phyloP scores from a whole-genome alignment of 2,888 invertebrate species.

The Alviniconcha strummeri region DNA sequence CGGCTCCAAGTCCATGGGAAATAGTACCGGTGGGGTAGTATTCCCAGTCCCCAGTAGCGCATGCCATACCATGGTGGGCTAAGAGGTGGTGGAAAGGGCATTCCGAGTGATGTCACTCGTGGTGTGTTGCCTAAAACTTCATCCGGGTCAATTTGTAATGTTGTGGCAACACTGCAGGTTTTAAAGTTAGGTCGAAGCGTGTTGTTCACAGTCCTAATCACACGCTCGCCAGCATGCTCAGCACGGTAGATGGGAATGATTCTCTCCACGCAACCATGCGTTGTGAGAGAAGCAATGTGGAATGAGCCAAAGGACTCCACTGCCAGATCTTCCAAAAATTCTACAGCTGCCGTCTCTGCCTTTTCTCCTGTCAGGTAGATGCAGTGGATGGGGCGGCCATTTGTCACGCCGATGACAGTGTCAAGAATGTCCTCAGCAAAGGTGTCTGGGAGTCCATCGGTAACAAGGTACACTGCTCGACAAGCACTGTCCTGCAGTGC shows the following conservation, averaged over 20 bases:
- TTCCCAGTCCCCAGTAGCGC: slow-evolving; percentile 34
- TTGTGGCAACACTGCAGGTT: slow-evolving; percentile 62
- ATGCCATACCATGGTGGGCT: slow-evolving; percentile 37
- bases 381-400: slow-evolving; percentile 69
- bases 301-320: slow-evolving; percentile 71
- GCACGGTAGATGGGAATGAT: slow-evolving; percentile 67
- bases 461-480: slow-evolving; percentile 70
- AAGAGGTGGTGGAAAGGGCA: slow-evolving; percentile 43
- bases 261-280: slow-evolving; percentile 68
- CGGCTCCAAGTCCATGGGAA: slow-evolving; percentile 62
- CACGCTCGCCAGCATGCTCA: slow-evolving; percentile 59
- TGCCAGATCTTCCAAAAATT: slow-evolving; percentile 70
- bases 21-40: slow-evolving; percentile 51
- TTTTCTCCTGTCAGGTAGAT: slow-evolving; percentile 64
- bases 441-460: slow-evolving; percentile 72
- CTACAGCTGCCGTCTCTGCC: slow-evolving; percentile 61
- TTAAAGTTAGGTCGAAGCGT: slow-evolving; percentile 57
- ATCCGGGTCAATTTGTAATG: slow-evolving; percentile 61
- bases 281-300: slow-evolving; percentile 64
- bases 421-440: slow-evolving; percentile 69
- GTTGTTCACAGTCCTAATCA: slow-evolving; percentile 65
- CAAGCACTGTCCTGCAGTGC: slow-evolving; percentile 66
- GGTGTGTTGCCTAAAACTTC: slow-evolving; percentile 50
- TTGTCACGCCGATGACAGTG: slow-evolving; percentile 56
- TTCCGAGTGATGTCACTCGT: slow-evolving; percentile 40